Base-by-base conservation (phyloP, 1,140 invertebrate species). In the Ceratina japonica region DNA sequence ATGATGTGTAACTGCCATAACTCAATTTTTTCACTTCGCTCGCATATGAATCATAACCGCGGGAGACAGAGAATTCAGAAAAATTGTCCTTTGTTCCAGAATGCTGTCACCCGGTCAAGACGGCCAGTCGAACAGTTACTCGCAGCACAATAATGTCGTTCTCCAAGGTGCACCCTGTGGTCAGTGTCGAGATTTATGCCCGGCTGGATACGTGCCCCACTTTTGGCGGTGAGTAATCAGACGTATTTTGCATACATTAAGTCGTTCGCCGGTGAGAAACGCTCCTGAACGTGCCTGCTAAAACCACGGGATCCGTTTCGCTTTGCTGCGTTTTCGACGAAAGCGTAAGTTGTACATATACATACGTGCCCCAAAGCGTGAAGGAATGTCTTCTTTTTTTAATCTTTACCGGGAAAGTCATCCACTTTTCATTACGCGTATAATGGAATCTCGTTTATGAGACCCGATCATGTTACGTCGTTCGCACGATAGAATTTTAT, bases 151-250 rank as follows among this genome's bases (percentile, higher is more conserved):
- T 44, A 90, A 90, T 74, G 81, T 89, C 71, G 87, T 89, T 52
- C 87, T 91, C 24, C 89, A 92, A 80, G 91, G 91, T 69, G 91
- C 91, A 70, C 91, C 91, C 62, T 92, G 91, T 81, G 86, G 89
- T 75, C 91, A 92, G 72, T 92, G 91, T 87, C 86, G 91, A 75
- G 91, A 92, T 56, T 86, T 92, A 58, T 92, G 91, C 64, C 90
- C 90, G 10, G 87, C 88, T 13, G 91, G 91, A 66, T 92, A 92
- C 73, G 89, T 91, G 16, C 91, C 91, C 62, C 91, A 92, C 82
- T 92, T 92, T 86, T 92, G 91, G 91, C 87, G 91, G 91, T 92
- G 75, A 91, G 89, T 89, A 49, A 51, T 59, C 37, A 62, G 5
- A n/a, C 4, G 18, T 27, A 49, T 49, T 73, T 58, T 15, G 20